phyloP scores from a whole-genome alignment of 92 coral and sea anemone species.

The Porites lobata region DNA sequence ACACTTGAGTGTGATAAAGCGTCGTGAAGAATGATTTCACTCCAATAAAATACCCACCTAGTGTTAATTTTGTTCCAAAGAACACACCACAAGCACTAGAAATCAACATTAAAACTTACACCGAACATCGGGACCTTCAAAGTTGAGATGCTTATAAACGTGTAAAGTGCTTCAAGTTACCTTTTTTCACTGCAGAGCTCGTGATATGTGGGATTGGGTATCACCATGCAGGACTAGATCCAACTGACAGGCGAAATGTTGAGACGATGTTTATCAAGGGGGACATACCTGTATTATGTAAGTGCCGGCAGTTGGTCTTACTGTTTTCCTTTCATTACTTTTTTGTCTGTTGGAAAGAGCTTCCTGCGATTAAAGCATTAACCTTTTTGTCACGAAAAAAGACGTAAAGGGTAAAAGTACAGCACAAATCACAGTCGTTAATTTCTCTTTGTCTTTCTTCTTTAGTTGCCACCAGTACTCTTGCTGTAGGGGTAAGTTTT shows the following conservation, averaged over 20 bases:
- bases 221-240: slow-evolving; percentile 98
- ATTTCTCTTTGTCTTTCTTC: slow-evolving; percentile 10
- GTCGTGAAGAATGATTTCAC: too few relatives aligned
- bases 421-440: background rate
- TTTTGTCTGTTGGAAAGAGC: too few relatives aligned
- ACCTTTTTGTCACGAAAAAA: too few relatives aligned
- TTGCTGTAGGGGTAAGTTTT: slow-evolving; percentile 97
- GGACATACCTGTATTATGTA: slow-evolving; percentile 96
- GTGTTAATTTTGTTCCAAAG: too few relatives aligned
- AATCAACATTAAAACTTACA: too few relatives aligned
- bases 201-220: slow-evolving; percentile 97
- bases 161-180: too few relatives aligned
- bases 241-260: slow-evolving; percentile 81
- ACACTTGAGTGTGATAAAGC: too few relatives aligned
- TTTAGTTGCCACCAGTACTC: slow-evolving; percentile 97
- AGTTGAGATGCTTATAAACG: too few relatives aligned
- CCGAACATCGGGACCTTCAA: too few relatives aligned
- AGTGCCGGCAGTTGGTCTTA: slow-evolving; percentile 11
- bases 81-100: too few relatives aligned
- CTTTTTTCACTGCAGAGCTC: slow-evolving; percentile 63
- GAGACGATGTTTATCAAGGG: slow-evolving; percentile 93
- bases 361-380: too few relatives aligned
- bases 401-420: background rate
- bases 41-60: too few relatives aligned
- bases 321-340: background rate